Evolutionary conservation across 1,140 invertebrate genomes (phyloP).

Genomic region (Metaphire vulgaris): DNA sequence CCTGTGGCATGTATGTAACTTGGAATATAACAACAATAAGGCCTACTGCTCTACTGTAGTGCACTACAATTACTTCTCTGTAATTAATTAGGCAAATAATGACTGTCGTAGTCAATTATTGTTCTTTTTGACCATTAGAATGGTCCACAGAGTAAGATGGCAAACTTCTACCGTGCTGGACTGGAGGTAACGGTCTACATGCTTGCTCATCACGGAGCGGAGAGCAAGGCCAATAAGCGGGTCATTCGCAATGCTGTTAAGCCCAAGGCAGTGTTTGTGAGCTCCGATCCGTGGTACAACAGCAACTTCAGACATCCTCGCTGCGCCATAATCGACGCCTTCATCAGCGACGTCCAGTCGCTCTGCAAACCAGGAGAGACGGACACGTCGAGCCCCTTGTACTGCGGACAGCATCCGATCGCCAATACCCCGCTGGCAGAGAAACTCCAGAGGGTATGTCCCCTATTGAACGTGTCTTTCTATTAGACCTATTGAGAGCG

Average conservation of each 20-base stretch:
- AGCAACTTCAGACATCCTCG: slow-evolving; percentile 6
- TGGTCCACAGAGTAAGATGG: slow-evolving; percentile 17
- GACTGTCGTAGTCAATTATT: too few relatives aligned
- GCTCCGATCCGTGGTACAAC: slow-evolving; percentile 4
- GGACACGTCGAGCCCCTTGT: background rate
- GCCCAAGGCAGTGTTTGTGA: slow-evolving; percentile 15
- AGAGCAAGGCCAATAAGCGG: slow-evolving; percentile 9
- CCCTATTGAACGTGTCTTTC: too few relatives aligned
- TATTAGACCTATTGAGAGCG: too few relatives aligned
- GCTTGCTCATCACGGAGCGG: slow-evolving; percentile 22
- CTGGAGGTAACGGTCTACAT: slow-evolving; percentile 8
- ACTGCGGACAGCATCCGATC: background rate
- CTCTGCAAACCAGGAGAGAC: slow-evolving; percentile 14
- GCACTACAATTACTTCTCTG: too few relatives aligned
- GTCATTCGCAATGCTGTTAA: slow-evolving; percentile 7
- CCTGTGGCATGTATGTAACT: too few relatives aligned
- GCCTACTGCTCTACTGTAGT: too few relatives aligned
- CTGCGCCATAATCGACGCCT: slow-evolving; percentile 11
- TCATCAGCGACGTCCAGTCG: background rate
- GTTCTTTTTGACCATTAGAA: too few relatives aligned
- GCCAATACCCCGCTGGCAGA: background rate
- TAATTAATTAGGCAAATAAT: too few relatives aligned
- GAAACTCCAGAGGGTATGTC: background rate
- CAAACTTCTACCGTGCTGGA: slow-evolving; percentile 8
- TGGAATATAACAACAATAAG: too few relatives aligned